Evolutionary conservation across 2,113 vertebrate species (phyloP).

Genomic region (Bufo bufo): DNA sequence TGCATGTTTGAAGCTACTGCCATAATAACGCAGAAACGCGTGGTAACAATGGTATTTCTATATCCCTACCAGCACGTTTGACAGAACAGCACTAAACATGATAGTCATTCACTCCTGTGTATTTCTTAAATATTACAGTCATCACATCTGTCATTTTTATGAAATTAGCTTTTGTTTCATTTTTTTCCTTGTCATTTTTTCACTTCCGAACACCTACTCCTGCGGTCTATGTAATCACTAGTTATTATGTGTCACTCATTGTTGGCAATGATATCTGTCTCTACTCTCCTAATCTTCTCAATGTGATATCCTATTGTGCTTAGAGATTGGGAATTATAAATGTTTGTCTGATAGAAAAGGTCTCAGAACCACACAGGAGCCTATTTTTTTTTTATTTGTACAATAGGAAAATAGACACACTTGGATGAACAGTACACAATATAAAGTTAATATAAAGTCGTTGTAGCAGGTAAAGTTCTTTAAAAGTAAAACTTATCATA

Average conservation of each 20-base stretch:
- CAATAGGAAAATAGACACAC: not conserved
- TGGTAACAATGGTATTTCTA: slow-evolving; percentile 3
- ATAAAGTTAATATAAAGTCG: not conserved
- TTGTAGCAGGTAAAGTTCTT: not conserved
- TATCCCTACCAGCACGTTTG: slow-evolving; percentile 33
- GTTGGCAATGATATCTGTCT: slow-evolving; percentile 46
- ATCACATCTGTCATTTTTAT: slow-evolving; percentile 41
- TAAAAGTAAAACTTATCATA: not conserved
- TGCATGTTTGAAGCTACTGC: not conserved
- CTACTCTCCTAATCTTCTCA: slow-evolving; percentile 41
- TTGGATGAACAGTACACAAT: not conserved
- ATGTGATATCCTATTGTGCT: slow-evolving; percentile 32
- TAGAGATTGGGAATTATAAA: slow-evolving; percentile 30
- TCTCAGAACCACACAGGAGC: not conserved
- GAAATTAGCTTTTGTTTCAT: slow-evolving; percentile 32
- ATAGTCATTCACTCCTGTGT: slow-evolving; percentile 33
- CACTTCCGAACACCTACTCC: slow-evolving; percentile 5
- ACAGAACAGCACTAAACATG: slow-evolving; percentile 29
- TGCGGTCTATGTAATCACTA: slow-evolving; percentile 48
- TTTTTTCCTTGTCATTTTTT: slow-evolving; percentile 42
- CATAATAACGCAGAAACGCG: slow-evolving; percentile 12
- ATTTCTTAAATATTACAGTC: slow-evolving; percentile 27
- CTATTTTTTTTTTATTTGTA: slow-evolving; percentile 22
- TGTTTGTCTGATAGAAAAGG: slow-evolving; percentile 35
- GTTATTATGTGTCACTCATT: slow-evolving; percentile 49